Percentiles rank a stretch among this genome's conserved stretches.
These are phyloP conservation scores for Hypolimnas misippus DNA, from an alignment of 2,888 invertebrate species.

Conservation along the genomic window DNA sequence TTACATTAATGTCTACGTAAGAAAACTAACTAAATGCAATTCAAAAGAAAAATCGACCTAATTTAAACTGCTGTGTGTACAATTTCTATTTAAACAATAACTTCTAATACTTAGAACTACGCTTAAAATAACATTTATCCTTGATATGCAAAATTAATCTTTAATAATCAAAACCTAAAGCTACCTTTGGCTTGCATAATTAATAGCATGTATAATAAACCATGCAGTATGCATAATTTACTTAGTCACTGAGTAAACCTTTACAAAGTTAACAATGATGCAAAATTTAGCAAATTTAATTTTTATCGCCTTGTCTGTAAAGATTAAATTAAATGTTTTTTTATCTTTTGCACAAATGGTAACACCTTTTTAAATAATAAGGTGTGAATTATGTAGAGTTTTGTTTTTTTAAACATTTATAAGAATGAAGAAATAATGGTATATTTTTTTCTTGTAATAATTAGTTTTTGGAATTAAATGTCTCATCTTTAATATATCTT, in stretches of 20 bases:
- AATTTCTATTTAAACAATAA: slow-evolving; percentile 6
- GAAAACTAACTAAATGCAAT: background rate
- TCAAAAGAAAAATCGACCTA: background rate
- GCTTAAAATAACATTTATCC: background rate
- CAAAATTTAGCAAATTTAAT: background rate
- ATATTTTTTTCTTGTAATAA: no score
- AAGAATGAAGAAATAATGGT: no score
- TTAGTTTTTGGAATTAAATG: no score
- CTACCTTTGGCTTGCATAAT: background rate
- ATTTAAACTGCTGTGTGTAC: background rate
- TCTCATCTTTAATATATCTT: background rate
- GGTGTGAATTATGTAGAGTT: no score
- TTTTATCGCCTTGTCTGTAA: background rate
- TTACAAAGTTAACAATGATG: background rate
- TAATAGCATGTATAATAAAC: background rate
- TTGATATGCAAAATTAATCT: background rate
- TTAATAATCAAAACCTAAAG: background rate
- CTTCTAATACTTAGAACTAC: no score
- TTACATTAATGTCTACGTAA: background rate
- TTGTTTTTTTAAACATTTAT: no score
- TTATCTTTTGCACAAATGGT: background rate
- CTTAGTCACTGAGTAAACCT: background rate
- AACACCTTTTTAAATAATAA: background rate
- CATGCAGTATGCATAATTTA: background rate
- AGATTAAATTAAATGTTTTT: background rate